Evolutionary conservation across 2,797 vertebrate genomes (phyloP), one percentile per base, ranked within the genome.

Genomic region (Siniperca scherzeri): DNA sequence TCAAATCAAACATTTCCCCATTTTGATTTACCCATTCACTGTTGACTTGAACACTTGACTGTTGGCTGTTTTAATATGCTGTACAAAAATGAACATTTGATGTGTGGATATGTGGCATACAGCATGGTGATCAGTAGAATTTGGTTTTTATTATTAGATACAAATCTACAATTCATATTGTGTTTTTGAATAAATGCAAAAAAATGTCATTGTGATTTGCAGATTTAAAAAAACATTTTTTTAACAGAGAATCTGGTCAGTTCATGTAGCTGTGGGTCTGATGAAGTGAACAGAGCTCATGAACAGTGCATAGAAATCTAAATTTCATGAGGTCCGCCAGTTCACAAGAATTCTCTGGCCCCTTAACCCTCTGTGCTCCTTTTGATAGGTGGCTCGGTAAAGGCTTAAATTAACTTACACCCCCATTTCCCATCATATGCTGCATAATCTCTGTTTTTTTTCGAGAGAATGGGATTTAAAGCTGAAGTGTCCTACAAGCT

Each of bases 281-380:
- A 81, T 82, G 66, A 77, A 70, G 33, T 30, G 46, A 74, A 27
- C 14, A 40, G 36, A 89, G 44, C 74, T 80, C 61, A 82, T 84
- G 53, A 86, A 70, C 53, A 80, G 30, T 78, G 68, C 61, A 88
- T 87, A 55, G 70, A 84, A 84, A 86, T 87, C 73, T 81, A 82
- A 74, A 81, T 89, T 84, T 88, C 87, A 86, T 82, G 80, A 84
- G 67, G 25, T 65, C n/a, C 38, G 46, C 22, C 36, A 61, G 36
- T 68, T 81, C 59, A 68, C 22, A 25, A 71, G 67, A 84, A 77
- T n/a, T 46, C 62, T 38, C 21, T 1, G 59, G 27, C 70, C 46
- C 70, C 74, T 80, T 44, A 46, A 71, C 67, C 55, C 50, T 62
- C 25, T 7, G 25, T 9, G 56, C 50, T 61, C 36, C 68, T 74